A percentile compares a stretch with the other conserved stretches of the same genome.
Evolutionary conservation across 2,888 invertebrate species (phyloP).

Genomic region (Hymenopus coronatus): DNA sequence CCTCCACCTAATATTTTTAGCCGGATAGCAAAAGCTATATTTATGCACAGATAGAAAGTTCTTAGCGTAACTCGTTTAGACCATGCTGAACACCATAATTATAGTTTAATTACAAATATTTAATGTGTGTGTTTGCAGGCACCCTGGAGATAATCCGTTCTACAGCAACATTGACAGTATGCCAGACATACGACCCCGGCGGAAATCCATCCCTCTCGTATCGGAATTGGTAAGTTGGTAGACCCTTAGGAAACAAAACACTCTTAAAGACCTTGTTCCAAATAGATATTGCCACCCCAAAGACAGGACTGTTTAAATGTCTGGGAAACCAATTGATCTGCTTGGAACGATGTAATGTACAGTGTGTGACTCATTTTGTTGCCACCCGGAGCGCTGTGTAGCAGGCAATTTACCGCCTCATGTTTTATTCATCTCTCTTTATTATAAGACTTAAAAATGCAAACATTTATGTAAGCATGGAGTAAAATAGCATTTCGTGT

Average conservation of each 20-base stretch:
- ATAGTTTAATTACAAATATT: neutral
- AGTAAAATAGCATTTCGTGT: too few relatives aligned
- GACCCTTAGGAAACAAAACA: neutral
- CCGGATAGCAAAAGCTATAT: too few relatives aligned
- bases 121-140: constrained; percentile 52
- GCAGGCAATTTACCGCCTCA: neutral
- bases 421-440: neutral
- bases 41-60: too few relatives aligned
- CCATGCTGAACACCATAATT: neutral
- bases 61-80: neutral
- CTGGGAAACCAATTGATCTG: neutral
- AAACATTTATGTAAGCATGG: neutral
- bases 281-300: too few relatives aligned
- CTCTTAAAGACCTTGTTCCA: neutral
- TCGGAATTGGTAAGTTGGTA: constrained; percentile 91
- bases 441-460: neutral
- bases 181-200: constrained; percentile 95
- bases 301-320: neutral
- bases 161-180: constrained; percentile 99
- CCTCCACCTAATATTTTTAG: too few relatives aligned
- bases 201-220: constrained; percentile 96
- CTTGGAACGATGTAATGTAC: neutral
- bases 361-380: neutral
- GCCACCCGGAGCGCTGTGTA: neutral
- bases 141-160: constrained; percentile 95